phyloP scores from a whole-genome alignment of 1,140 invertebrate genomes.

The Lutraria rhynchaena region DNA sequence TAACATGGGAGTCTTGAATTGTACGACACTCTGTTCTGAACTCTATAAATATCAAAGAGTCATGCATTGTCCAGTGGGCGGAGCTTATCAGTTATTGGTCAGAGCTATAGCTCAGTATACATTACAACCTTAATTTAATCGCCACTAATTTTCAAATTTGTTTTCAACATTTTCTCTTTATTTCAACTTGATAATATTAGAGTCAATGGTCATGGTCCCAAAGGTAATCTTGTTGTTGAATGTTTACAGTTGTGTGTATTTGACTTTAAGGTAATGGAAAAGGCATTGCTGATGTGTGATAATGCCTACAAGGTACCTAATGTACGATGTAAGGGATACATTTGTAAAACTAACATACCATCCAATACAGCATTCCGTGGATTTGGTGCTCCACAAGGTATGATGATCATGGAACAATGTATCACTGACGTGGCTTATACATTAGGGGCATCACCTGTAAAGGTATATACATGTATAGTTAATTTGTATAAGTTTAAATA shows the following conservation, averaged over 20 bases:
- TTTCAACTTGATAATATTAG: too few species aligned
- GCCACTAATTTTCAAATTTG: too few species aligned
- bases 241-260: background rate
- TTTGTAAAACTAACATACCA: constrained; percentile 80
- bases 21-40: too few species aligned
- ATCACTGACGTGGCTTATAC: constrained; percentile 9
- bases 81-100: too few species aligned
- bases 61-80: too few species aligned
- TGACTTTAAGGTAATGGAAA: constrained; percentile 45
- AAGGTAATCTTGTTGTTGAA: background rate
- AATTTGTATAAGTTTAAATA: background rate
- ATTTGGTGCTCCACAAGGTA: constrained; percentile 54
- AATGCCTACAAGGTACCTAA: constrained; percentile 45
- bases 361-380: constrained; percentile 81
- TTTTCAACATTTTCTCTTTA: too few species aligned
- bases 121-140: too few species aligned
- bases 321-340: constrained; percentile 4
- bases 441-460: background rate
- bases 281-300: background rate
- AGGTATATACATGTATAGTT: constrained; percentile 3
- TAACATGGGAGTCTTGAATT: too few species aligned
- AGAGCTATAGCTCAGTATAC: too few species aligned
- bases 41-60: too few species aligned
- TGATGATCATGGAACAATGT: constrained; percentile 46
- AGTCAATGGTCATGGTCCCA: background rate